These are phyloP conservation scores for Jordanella pulchra DNA, from an alignment of 2,797 vertebrate species.

Conservation along the genomic window DNA sequence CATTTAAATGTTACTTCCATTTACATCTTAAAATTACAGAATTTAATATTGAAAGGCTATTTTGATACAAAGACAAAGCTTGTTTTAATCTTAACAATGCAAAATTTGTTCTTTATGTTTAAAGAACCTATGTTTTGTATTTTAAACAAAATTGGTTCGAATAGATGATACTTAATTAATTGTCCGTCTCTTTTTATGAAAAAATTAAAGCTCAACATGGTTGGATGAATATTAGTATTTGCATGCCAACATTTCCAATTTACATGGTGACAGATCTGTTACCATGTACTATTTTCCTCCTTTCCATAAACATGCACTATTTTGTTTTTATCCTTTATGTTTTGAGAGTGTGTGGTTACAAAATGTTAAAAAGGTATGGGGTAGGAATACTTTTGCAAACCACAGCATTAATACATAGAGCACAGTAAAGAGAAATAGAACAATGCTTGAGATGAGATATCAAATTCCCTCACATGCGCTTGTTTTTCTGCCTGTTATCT, in stretches of 20 bases:
- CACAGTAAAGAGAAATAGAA: conserved; percentile 1
- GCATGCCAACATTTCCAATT: no score
- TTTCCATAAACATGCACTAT: not conserved
- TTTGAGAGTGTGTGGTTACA: not conserved
- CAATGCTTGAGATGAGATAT: conserved; percentile 7
- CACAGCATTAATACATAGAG: not conserved
- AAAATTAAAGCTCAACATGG: not conserved
- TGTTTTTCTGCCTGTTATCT: conserved; percentile 11
- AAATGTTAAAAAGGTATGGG: not conserved
- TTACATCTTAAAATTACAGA: not conserved
- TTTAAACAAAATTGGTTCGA: not conserved
- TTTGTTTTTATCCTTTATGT: not conserved
- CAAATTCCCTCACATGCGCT: conserved; percentile 16
- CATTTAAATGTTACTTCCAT: not conserved
- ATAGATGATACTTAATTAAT: not conserved
- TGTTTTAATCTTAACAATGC: not conserved
- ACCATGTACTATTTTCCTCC: not conserved
- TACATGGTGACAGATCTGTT: no score
- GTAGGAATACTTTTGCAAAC: not conserved
- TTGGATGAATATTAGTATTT: not conserved
- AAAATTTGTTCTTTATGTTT: not conserved
- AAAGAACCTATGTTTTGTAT: not conserved
- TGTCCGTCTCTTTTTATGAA: not conserved
- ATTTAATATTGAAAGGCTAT: not conserved
- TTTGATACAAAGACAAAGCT: not conserved